Evolutionary conservation across 2,888 invertebrate species (phyloP), one percentile per base, ranked within the genome.

Genomic region (Clitarchus hookeri): DNA sequence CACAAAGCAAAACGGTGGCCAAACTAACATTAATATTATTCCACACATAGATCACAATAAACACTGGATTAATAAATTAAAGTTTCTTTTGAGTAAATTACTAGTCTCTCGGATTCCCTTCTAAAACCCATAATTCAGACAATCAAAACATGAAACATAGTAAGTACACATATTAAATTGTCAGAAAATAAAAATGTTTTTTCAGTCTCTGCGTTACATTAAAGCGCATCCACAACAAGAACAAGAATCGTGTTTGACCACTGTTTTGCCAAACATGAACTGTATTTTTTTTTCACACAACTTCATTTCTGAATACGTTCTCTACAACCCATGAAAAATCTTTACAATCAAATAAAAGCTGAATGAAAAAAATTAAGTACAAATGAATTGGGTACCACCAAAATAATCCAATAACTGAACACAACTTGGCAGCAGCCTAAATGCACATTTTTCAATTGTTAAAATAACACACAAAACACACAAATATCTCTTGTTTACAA

Each of bases 141-240:
- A n/a, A 65, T 65, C 1, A 65, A 19, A 9, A 65, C 19, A 65
- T n/a, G n/a, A 65, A 65, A 65, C n/a, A 16, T 65, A 65, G 16
- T 65, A 65, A 65, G 65, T 65, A 65, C 65, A 65, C 8, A 65
- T 23, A 19, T 23, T 65, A 65, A 65, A 16, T 65, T 65, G 65
- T 65, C 65, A 65, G 65, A 65, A 65, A 65, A 65, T 65, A 65
- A 65, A 65, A 65, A 19, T 65, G 3, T n/a, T n/a, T 65, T 23
- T 65, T 65, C 65, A 65, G 65, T 65, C 65, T 65, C n/a, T n/a
- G 65, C 65, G 65, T 65, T 65, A 65, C 65, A 23, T 65, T 65
- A 65, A 65, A 65, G 65, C 65, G 23, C 65, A n/a, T n/a, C 65
- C 65, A 65, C 65, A n/a, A 48, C 48, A 48, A 13, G 16, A 48